A percentile compares a stretch with the other conserved stretches of the same genome.
phyloP scores from a whole-genome alignment of 2,113 vertebrate species.

The Rissa tridactyla region DNA sequence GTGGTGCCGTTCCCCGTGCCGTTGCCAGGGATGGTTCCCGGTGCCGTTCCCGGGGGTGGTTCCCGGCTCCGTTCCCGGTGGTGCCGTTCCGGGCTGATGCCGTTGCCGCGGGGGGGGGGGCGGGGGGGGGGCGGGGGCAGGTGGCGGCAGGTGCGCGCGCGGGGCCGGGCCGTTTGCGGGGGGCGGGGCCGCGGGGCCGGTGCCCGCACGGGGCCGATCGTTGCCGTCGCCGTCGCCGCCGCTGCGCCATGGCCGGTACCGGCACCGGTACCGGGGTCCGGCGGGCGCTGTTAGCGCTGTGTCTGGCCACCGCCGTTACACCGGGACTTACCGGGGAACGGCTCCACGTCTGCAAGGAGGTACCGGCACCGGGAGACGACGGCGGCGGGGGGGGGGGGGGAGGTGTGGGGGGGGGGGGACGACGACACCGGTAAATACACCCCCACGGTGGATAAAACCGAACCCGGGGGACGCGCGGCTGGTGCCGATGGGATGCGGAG shows the following conservation, averaged over 20 bases:
- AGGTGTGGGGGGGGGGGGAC: neutral
- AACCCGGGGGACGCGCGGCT: too few species aligned
- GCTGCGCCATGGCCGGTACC: neutral
- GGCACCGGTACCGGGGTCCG: neutral
- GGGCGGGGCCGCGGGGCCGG: neutral
- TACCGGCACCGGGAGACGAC: neutral
- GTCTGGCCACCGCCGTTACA: conserved; percentile 22
- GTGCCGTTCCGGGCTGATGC: too few species aligned
- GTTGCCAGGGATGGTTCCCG: too few species aligned
- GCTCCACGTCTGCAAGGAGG: conserved; percentile 73
- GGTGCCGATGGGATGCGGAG: too few species aligned
- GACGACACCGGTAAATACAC: too few species aligned
- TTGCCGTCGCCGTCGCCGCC: neutral
- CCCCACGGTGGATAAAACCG: too few species aligned
- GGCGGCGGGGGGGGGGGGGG: too few species aligned
- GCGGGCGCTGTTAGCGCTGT: conserved; percentile 25
- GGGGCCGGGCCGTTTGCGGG: neutral
- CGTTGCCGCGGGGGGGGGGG: neutral
- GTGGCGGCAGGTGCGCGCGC: neutral
- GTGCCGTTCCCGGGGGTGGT: too few species aligned
- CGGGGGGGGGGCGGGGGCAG: neutral
- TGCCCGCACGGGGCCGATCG: neutral
- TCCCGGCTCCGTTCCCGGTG: too few species aligned
- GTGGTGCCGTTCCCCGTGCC: too few species aligned
- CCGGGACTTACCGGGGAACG: conserved; percentile 5